Percentiles rank a stretch among this genome's conserved stretches.
Conservation (phyloP, 2,113 vertebrate genomes). For the Myrmecobius fasciatus region DNA sequence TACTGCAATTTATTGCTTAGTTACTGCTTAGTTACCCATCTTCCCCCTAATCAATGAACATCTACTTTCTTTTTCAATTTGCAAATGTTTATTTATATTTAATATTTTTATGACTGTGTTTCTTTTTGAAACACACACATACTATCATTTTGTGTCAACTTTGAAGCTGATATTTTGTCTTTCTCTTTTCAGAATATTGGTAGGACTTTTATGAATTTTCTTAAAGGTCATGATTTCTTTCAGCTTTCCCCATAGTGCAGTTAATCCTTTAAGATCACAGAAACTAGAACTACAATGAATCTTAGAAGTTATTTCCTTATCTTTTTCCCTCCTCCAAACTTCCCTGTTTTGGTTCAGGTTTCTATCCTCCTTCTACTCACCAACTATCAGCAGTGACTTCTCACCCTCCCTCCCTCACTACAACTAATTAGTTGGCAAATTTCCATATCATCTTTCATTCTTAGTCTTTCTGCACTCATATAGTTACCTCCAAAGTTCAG, state of each 20-base stretch:
- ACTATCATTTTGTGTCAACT: not conserved
- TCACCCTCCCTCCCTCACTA: not conserved
- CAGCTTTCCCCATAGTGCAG: not conserved
- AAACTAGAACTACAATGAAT: not conserved
- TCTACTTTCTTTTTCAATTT: not conserved
- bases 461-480: not conserved
- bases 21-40: not conserved
- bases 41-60: not conserved
- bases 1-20: no score
- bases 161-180: not conserved
- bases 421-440: not conserved
- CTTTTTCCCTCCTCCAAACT: not conserved
- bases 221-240: not conserved
- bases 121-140: not conserved
- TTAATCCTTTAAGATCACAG: not conserved
- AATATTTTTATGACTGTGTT: not conserved
- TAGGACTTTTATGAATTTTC: not conserved
- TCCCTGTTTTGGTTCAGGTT: not conserved
- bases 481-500: not conserved
- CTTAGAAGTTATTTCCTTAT: not conserved
- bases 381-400: not conserved
- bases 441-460: not conserved
- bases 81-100: not conserved
- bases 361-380: not conserved
- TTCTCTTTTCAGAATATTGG: not conserved